Evolutionary conservation across 1,140 invertebrate species (phyloP), one percentile per base, ranked within the genome.

Genomic region (Orius insidiosus): DNA sequence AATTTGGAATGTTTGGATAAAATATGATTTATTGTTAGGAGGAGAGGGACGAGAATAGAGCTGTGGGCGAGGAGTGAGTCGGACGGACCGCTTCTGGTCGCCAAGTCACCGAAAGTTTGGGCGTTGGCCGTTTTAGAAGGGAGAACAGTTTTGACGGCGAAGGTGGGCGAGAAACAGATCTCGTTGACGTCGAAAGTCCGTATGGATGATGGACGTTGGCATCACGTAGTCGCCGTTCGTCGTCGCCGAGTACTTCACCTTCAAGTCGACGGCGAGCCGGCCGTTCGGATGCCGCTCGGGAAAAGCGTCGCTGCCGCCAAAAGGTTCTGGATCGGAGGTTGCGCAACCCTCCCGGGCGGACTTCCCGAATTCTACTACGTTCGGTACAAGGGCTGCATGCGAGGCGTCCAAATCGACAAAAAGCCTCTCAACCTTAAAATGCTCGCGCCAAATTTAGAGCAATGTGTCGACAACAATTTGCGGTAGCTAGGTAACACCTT

Each of bases 161-260:
- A 19, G 10, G 24, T 43, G n/a, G 18, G 31, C 19, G 41, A 43
- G n/a, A 30, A 43, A n/a, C 41, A 43, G 18, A 43, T 43, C 10
- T 43, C 41, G 8, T 31, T 43, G 24, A n/a, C 41, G 10, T 43
- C 41, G 2, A 43, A 43, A 16, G 19, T 43, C 2, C 4, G 41
- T 24, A n/a, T 85, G 2, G 68, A 76, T 56, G 78, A 85, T 63
- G 78, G 77, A 1, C 58, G 74, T 34, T 84, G 80, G 80, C 81
- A 86, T 58, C 72, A 70, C 13, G 64, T 81, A 3, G 63, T 68
- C 5, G 69, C 78, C 37, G 70, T 68, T 50, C 69, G 80, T 53
- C 67, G 78, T 50, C 78, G 79, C 59, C 61, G 76, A 53, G 62
- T 75, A 15, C 76, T 76, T 10, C 69, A 70, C 54, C 61, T 86